Percentiles rank a stretch among this genome's conserved stretches.
Conservation (phyloP, 1,140 invertebrate species). For the Arctopsyche grandis region DNA sequence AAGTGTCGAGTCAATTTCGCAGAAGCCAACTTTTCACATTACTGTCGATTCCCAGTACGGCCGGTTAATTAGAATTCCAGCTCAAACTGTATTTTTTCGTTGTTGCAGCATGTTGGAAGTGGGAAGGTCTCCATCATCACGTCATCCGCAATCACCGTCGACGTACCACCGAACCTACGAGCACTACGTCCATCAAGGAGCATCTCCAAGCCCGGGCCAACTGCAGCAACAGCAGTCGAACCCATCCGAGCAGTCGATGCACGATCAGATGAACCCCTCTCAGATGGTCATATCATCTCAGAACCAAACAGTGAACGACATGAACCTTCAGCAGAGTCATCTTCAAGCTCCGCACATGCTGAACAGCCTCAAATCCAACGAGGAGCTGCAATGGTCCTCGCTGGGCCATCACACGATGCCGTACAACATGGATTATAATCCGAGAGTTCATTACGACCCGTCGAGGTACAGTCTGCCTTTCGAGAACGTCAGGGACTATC, state of each 20-base stretch:
- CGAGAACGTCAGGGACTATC: conserved; percentile 62
- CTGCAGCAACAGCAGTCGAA: conserved; percentile 50
- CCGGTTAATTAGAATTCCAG: background rate
- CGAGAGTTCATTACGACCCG: conserved; percentile 60
- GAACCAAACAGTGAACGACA: conserved; percentile 39
- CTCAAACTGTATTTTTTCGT: background rate
- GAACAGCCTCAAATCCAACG: conserved; percentile 45
- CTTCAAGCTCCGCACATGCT: conserved; percentile 48
- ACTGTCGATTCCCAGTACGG: background rate
- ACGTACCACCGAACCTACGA: conserved; percentile 66
- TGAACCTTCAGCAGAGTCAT: conserved; percentile 49
- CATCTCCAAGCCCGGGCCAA: conserved; percentile 62
- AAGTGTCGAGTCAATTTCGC: too few species aligned
- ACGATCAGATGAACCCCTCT: conserved; percentile 43
- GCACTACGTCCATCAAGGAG: conserved; percentile 65
- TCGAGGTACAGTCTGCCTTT: conserved; percentile 60
- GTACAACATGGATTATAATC: conserved; percentile 62
- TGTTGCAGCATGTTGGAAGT: conserved; percentile 64
- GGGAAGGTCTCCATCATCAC: conserved; percentile 60
- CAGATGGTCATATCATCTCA: conserved; percentile 28
- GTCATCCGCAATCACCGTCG: conserved; percentile 58
- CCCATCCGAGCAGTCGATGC: background rate
- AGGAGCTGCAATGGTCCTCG: conserved; percentile 47
- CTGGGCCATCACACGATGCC: conserved; percentile 61
- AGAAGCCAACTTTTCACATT: too few species aligned